Evolutionary conservation across 2,888 invertebrate species (phyloP), one percentile per base, ranked within the genome.

Genomic region (Sphecodes monilicornis): DNA sequence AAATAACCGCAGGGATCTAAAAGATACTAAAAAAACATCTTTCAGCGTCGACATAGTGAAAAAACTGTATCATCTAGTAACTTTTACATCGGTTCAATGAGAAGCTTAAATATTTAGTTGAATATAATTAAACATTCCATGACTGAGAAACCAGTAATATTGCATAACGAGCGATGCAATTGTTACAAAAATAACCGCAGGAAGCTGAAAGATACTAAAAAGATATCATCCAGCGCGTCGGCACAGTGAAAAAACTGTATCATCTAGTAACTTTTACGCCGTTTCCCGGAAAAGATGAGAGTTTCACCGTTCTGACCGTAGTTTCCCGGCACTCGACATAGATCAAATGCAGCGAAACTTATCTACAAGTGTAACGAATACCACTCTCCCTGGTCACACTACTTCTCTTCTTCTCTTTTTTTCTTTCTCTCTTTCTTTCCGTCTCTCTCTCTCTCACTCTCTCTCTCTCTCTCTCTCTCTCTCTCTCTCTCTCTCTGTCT

Each of bases 311-410:
- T 66, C 66, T n/a, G 36, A 36, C 66, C 32, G 75, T 39, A 75
- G 75, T 75, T 75, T 75, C 50, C 41, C 72, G 54, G 18, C 32
- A 36, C 66, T 46, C 32, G 11, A 39, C 80, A 76, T 80, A 76
- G 72, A 80, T 80, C 80, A 80, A 80, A 78, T 75, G 70, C 75
- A 70, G 39, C 32, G 32, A 22, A 50, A 75, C 78, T 82, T 82
- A 82, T 82, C 78, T 76, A 72, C 66, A 39, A n/a, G 13, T 43
- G 60, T 74, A 66, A 76, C 76, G 72, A 76, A 66, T 41, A 71
- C 29, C 57, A 43, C 57, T 39, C 43, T 41, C 75, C 11, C 41
- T 70, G 29, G n/a, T 50, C 50, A n/a, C n/a, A n/a, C 46, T 69
- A 64, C 39, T 13, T 57, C 57, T 57, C 26, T 13, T 5, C 3